A percentile compares a stretch with the other conserved stretches of the same genome.
These are phyloP conservation scores for Bombyx huttoni DNA, from an alignment of 2,888 invertebrate species.

Conservation along the genomic window DNA sequence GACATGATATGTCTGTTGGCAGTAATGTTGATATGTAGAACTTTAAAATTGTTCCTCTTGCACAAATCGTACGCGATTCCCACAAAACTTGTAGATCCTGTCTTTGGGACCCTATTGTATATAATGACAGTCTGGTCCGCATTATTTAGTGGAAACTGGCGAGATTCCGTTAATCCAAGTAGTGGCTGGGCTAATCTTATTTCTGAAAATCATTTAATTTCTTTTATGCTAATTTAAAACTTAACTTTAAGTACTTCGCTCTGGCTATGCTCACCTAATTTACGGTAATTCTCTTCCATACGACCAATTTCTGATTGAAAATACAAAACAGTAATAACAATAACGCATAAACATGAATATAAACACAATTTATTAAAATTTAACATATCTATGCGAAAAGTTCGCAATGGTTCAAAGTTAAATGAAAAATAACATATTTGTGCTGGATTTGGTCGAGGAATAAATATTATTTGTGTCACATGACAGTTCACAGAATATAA, in stretches of 20 bases:
- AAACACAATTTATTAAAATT: conserved; percentile 62
- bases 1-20: conserved; percentile 98
- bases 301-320: conserved; percentile 61
- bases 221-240: not conserved
- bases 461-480: conserved; percentile 47
- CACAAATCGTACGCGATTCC: conserved; percentile 92
- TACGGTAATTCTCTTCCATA: conserved; percentile 50
- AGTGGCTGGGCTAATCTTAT: conserved; percentile 39
- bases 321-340: conserved; percentile 57
- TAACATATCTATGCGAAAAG: conserved; percentile 43
- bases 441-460: conserved; percentile 39
- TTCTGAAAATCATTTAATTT: conserved; percentile 33
- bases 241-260: not conserved
- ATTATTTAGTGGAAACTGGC: conserved; percentile 51
- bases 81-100: conserved; percentile 96
- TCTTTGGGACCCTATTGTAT: conserved; percentile 97
- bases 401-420: conserved; percentile 29
- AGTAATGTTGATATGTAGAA: conserved; percentile 94
- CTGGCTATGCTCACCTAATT: conserved; percentile 34
- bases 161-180: conserved; percentile 30
- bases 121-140: conserved; percentile 85
- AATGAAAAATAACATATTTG: conserved; percentile 41
- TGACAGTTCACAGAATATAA: conserved; percentile 31
- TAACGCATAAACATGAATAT: conserved; percentile 53
- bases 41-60: conserved; percentile 76